Evolutionary conservation across 1,140 invertebrate species (phyloP), one percentile per base, ranked within the genome.

Genomic region (Hyphantria cunea): DNA sequence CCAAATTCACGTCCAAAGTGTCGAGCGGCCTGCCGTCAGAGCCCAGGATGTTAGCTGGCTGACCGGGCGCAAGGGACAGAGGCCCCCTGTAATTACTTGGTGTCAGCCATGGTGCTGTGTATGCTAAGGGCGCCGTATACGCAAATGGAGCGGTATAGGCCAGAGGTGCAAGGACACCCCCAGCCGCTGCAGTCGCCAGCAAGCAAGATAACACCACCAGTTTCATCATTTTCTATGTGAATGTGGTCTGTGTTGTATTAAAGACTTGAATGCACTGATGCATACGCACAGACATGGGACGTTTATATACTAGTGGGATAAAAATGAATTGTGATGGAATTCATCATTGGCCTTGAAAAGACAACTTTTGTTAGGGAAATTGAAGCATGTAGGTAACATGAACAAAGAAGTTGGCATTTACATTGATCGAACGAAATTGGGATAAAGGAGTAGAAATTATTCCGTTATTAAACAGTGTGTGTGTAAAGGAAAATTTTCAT

Each of bases 121-220:
- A 64, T 2, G 69, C 56, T 34, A 72, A 6, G 12, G 17, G n/a
- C 6, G 64, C 63, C 8, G 68, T 66, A 12, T 66, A 61, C 56
- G 25, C n/a, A 1, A 65, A 59, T 5, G 62, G 47, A n/a, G 63
- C 3, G 45, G 72, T 14, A 17, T 51, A 53, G 13, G 68, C 64
- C 47, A 59, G 0, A 12, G 48, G 58, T 10, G 32, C 42, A 44
- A 55, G 34, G 11, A 55, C 6, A 25, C 17, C 17, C 17, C 17
- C 17, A 5, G 17, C 17, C 17, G 17, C 17, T 5, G 5, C 17
- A 25, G 17, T 25, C 17, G 17, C 17, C 17, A 25, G 17, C 5
- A 92, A 66, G 80, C 88, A 91, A 66, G 90, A 89, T 84, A 93
- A 92, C 86, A 93, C 91, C 88, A 93, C 92, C 89, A 92, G 83